Evolutionary conservation across 2,797 vertebrate genomes (phyloP), one percentile per base, ranked within the genome.

Genomic region (Pyrocephalus nanus): DNA sequence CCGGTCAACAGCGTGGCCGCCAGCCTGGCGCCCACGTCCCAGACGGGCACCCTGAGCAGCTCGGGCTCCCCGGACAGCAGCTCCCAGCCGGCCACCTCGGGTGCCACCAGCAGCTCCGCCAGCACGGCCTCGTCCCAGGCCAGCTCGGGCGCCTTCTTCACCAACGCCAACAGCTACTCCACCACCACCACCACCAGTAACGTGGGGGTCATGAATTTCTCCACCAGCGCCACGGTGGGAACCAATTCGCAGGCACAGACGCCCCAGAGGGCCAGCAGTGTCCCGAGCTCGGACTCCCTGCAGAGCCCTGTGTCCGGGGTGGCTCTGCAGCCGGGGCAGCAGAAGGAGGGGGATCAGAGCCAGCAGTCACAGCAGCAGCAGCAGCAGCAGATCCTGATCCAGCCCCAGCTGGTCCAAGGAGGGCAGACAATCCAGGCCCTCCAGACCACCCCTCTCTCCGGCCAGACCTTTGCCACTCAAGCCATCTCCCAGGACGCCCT

Each of bases 331-430:
- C 77, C 94, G 2, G 96, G 91, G 34, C 98, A 98, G 61, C 98
- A 97, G 58, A 98, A 98, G 45, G 98, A 98, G 27, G 96, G 96
- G 11, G 98, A 98, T 43, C 97, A 98, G 88, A 92, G 86, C 15
- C 98, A 98, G 87, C 97, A 96, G n/a, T 71, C 94, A 0, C 99
- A 99, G 60, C 98, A 98, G 50, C 99, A 95, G 50, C 43, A 45
- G 43, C 45, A 95, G 78, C 95, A 99, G 90, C 99, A 99, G 54
- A 99, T 99, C 93, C 97, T 99, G 50, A 98, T 99, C 82, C 99
- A 99, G 71, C 99, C 99, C 3, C 99, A 99, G 90, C 97, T 99
- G 54, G 96, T 99, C 48, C 98, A 99, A 55, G 98, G 99, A 54
- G 98, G 99, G 60, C 98, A 98, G 61, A 91, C 97, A 2, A 97